These are phyloP conservation scores for Hecatera dysodea DNA, from an alignment of 2,888 invertebrate genomes.

Conservation along the genomic window DNA sequence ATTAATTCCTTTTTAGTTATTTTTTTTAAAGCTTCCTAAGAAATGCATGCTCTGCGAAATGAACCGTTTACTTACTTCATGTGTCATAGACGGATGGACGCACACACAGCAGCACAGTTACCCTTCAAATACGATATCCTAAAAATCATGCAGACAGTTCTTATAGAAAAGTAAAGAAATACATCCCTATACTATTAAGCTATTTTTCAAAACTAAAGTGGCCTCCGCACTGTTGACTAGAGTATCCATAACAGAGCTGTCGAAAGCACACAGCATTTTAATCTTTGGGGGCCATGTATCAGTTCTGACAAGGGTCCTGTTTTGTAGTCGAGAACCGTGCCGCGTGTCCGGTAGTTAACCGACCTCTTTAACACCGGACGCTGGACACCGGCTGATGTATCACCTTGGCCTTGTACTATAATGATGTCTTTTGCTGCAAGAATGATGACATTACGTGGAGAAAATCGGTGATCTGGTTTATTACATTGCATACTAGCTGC, in stretches of 20 bases:
- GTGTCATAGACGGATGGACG: not conserved
- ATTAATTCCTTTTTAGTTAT: too few species aligned
- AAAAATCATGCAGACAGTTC: not conserved
- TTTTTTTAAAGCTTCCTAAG: too few species aligned
- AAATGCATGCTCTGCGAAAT: too few species aligned
- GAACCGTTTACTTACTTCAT: too few species aligned
- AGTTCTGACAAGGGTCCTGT: conserved; percentile 67
- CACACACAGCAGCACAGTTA: not conserved
- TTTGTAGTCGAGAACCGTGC: conserved; percentile 65
- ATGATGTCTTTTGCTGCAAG: conserved; percentile 7
- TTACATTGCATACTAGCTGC: too few species aligned
- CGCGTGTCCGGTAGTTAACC: conserved; percentile 59
- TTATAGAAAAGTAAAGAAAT: not conserved
- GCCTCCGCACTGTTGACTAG: conserved; percentile 20
- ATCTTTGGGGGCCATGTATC: conserved; percentile 59
- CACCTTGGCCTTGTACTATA: conserved; percentile 26
- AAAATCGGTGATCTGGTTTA: conserved; percentile 13
- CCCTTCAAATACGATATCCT: not conserved
- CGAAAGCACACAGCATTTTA: conserved; percentile 68
- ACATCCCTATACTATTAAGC: not conserved
- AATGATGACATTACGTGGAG: conserved; percentile 28
- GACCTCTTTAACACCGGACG: conserved; percentile 32
- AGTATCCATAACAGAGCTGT: conserved; percentile 51
- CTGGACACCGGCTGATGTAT: conserved; percentile 48
- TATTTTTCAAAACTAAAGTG: conserved; percentile 24